Evolutionary conservation across 2,888 invertebrate genomes (phyloP).

Genomic region (Hirtodrosophila confusa): DNA sequence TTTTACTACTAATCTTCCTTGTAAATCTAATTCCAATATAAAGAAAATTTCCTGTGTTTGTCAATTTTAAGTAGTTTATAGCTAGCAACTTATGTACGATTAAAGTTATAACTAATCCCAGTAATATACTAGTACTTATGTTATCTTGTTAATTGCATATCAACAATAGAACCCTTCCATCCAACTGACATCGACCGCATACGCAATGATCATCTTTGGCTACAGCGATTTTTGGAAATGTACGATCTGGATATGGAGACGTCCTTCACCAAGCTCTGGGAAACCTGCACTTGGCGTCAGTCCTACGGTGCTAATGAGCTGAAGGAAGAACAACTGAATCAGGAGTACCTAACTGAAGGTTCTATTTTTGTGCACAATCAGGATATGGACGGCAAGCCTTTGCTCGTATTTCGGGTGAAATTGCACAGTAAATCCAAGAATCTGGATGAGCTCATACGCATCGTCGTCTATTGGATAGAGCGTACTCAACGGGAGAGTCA

Average conservation of each 20-base stretch:
- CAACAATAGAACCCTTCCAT: conserved; percentile 84
- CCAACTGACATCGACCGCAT: conserved; percentile 89
- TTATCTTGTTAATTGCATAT: not conserved
- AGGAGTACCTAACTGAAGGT: conserved; percentile 91
- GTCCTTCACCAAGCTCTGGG: conserved; percentile 91
- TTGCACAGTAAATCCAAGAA: conserved; percentile 91
- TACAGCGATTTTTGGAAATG: conserved; percentile 90
- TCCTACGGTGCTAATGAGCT: conserved; percentile 91
- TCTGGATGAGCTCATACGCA: conserved; percentile 90
- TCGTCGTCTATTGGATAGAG: conserved; percentile 91
- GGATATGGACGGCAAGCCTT: conserved; percentile 91
- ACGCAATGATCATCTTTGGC: conserved; percentile 89
- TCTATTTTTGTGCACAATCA: conserved; percentile 90
- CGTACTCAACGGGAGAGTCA: conserved; percentile 87
- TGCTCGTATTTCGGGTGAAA: conserved; percentile 92
- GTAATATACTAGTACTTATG: no score
- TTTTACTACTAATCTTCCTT: no score
- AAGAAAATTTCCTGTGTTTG: no score
- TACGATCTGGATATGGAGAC: conserved; percentile 88
- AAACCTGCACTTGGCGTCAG: conserved; percentile 92
- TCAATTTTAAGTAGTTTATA: no score
- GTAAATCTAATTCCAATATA: no score
- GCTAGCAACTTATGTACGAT: no score
- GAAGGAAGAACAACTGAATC: conserved; percentile 88
- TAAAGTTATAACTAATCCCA: no score